These are phyloP conservation scores for Strigamia transsilvanica DNA, from an alignment of 2,888 invertebrate species.

Conservation along the genomic window DNA sequence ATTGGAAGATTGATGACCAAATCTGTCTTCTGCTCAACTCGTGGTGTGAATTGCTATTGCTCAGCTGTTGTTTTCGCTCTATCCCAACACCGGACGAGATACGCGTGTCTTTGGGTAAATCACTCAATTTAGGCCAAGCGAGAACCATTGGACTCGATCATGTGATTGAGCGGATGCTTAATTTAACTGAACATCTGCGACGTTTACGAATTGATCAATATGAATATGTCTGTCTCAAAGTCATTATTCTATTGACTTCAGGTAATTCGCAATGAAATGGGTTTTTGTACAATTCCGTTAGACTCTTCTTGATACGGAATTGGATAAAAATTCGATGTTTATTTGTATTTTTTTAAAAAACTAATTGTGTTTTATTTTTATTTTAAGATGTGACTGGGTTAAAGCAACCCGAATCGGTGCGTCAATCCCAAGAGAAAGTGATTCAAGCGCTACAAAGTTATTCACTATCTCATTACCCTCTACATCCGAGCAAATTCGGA, in stretches of 20 bases:
- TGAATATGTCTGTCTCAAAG: conserved; percentile 97
- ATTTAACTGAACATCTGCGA: conserved; percentile 90
- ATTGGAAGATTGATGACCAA: conserved; percentile 90
- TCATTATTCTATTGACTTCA: conserved; percentile 88
- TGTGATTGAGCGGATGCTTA: conserved; percentile 93
- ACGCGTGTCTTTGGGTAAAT: conserved; percentile 66
- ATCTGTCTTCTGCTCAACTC: conserved; percentile 95
- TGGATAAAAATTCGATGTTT: background rate
- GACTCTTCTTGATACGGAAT: background rate
- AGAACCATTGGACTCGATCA: conserved; percentile 72
- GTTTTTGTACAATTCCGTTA: too few species aligned
- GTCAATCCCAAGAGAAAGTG: conserved; percentile 93
- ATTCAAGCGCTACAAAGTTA: conserved; percentile 91
- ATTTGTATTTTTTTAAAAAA: background rate
- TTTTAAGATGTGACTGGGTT: conserved; percentile 85
- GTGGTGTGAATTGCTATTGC: conserved; percentile 92
- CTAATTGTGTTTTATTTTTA: conserved; percentile 51
- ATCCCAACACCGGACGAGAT: conserved; percentile 90
- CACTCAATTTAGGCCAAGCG: conserved; percentile 73
- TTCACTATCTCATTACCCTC: conserved; percentile 88
- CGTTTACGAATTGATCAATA: conserved; percentile 90
- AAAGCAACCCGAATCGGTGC: conserved; percentile 91
- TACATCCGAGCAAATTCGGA: conserved; percentile 93
- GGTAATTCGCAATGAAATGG: conserved; percentile 72
- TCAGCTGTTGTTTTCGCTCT: conserved; percentile 94